phyloP scores from a whole-genome alignment of 2,113 vertebrate genomes.

The Neodon shergylaensis region DNA sequence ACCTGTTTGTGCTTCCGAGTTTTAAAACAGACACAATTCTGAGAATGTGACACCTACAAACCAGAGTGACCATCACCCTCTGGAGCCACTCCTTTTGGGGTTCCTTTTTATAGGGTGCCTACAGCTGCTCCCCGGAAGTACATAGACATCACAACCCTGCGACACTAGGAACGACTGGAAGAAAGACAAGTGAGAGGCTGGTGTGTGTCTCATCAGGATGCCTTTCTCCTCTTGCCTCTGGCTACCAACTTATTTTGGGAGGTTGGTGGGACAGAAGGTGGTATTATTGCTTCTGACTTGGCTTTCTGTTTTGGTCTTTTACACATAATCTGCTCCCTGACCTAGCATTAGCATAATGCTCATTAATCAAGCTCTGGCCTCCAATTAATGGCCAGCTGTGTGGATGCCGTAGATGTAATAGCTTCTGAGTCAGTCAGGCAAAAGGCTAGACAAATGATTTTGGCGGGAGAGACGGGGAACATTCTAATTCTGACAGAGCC shows the following conservation, averaged over 20 bases:
- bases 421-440: conserved; percentile 45
- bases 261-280: background rate
- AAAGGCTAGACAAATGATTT: conserved; percentile 67
- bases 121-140: background rate
- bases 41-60: background rate
- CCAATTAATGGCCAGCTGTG: conserved; percentile 71
- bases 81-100: accelerated
- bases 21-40: background rate
- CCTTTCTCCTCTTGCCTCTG: conserved; percentile 36
- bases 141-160: accelerated
- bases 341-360: conserved; percentile 24
- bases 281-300: conserved; percentile 53
- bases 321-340: conserved; percentile 63
- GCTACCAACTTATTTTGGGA: conserved; percentile 34
- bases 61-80: accelerated
- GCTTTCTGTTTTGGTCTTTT: conserved; percentile 63
- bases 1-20: background rate
- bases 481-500: background rate
- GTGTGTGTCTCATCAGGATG: background rate
- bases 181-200: background rate
- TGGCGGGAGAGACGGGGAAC: conserved; percentile 33
- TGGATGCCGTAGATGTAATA: conserved; percentile 36
- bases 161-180: accelerated
- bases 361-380: conserved; percentile 68
- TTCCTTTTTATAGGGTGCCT: background rate